These are phyloP conservation scores for Amphibalanus amphitrite DNA, from an alignment of 1,140 invertebrate genomes.

Conservation along the genomic window DNA sequence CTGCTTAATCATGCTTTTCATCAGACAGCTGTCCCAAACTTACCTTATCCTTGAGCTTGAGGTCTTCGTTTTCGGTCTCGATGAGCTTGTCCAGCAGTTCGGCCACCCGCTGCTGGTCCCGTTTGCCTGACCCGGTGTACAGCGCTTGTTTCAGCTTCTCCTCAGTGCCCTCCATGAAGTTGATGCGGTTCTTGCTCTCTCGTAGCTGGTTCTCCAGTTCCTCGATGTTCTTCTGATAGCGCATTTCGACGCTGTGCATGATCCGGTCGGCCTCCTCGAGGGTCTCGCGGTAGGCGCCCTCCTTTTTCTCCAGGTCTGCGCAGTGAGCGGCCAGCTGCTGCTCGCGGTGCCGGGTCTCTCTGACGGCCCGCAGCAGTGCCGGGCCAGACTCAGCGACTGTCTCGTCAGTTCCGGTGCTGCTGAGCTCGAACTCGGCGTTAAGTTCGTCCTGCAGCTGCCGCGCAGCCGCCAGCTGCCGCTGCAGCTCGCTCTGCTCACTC, in stretches of 20 bases:
- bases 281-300: constrained; percentile 48
- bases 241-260: constrained; percentile 46
- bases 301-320: constrained; percentile 20
- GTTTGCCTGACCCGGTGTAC: too few species aligned
- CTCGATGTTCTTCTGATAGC: constrained; percentile 34
- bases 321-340: not conserved
- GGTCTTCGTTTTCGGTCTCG: constrained; percentile 21
- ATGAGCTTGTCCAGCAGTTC: constrained; percentile 21
- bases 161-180: constrained; percentile 5
- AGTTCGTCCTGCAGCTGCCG: not conserved
- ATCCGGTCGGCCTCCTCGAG: constrained; percentile 51
- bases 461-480: not conserved
- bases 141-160: too few species aligned
- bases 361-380: not conserved
- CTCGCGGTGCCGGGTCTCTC: not conserved
- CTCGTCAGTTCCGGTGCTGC: not conserved
- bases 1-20: too few species aligned
- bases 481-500: not conserved
- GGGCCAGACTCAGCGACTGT: too few species aligned
- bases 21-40: too few species aligned
- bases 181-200: constrained; percentile 13
- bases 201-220: constrained; percentile 22
- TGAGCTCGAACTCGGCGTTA: not conserved
- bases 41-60: constrained; percentile 21
- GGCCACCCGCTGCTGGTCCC: constrained; percentile 15